Conservation (phyloP, 2,797 vertebrate genomes). For the Aphelocoma californica region DNA sequence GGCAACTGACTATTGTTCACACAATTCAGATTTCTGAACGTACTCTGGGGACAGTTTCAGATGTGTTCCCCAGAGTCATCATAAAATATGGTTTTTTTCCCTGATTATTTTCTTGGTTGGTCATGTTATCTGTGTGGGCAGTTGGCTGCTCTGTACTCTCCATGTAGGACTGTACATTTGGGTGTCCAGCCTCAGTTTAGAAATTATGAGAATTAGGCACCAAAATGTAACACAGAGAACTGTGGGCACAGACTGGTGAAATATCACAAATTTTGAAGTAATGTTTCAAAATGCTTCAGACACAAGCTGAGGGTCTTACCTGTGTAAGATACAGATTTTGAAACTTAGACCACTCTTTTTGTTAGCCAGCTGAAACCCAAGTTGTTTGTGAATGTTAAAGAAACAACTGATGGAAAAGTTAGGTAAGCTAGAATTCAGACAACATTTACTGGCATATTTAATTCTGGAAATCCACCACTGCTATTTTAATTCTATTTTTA, state of each 20-base stretch:
- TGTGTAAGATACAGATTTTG: background rate
- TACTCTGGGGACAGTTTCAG: background rate
- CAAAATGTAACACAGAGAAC: background rate
- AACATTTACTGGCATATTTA: background rate
- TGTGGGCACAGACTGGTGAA: background rate
- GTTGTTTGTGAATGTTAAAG: background rate
- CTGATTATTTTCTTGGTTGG: background rate
- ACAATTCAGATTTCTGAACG: background rate
- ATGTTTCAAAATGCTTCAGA: background rate
- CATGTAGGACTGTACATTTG: background rate
- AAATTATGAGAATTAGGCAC: background rate
- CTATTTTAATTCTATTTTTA: background rate
- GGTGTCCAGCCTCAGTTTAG: background rate
- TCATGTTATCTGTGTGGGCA: rapidly evolving
- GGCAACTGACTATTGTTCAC: background rate
- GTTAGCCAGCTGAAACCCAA: background rate
- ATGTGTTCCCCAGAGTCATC: background rate
- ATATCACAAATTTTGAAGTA: background rate
- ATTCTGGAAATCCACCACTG: background rate
- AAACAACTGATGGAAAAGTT: background rate
- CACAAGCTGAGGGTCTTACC: background rate
- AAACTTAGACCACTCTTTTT: background rate
- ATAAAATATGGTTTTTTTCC: rapidly evolving
- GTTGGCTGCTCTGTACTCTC: background rate
- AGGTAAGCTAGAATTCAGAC: background rate